These are phyloP conservation scores for Drosophila villosipedis DNA, from an alignment of 2,888 invertebrate genomes.

Conservation along the genomic window DNA sequence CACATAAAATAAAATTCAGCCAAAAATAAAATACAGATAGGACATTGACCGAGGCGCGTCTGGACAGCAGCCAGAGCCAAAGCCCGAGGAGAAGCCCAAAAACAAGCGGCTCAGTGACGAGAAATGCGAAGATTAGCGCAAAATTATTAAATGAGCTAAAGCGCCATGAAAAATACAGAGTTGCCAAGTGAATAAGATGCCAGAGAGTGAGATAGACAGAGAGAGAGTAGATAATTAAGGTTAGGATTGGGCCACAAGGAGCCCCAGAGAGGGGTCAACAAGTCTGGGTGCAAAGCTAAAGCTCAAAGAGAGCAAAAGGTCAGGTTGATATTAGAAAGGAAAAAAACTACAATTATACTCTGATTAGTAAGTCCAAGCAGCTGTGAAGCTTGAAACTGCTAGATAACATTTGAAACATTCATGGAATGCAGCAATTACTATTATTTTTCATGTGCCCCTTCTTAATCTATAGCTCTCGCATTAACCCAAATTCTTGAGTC, in stretches of 20 bases:
- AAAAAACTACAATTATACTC: not conserved
- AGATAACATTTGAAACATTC: not conserved
- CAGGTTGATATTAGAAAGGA: not conserved
- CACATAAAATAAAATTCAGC: conserved; percentile 59
- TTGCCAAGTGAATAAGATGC: not conserved
- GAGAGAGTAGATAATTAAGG: not conserved
- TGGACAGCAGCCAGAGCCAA: conserved; percentile 11
- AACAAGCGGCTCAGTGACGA: conserved; percentile 10
- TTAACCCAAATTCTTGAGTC: not conserved
- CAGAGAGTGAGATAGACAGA: not conserved
- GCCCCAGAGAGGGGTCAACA: not conserved
- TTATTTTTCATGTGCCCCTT: not conserved
- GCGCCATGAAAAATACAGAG: conserved; percentile 52
- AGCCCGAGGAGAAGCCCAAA: not conserved
- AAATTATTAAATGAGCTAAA: conserved; percentile 54
- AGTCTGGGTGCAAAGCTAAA: not conserved
- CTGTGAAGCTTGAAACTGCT: not conserved
- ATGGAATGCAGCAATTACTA: not conserved
- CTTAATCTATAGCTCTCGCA: not conserved
- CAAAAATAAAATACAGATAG: conserved; percentile 37
- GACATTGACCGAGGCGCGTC: conserved; percentile 56
- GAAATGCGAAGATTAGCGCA: conserved; percentile 50
- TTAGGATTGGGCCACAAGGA: not conserved
- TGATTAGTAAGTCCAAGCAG: not conserved
- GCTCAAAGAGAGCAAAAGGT: not conserved